Evolutionary conservation across 2,797 vertebrate genomes (phyloP).

Genomic region (Avahi laniger): DNA sequence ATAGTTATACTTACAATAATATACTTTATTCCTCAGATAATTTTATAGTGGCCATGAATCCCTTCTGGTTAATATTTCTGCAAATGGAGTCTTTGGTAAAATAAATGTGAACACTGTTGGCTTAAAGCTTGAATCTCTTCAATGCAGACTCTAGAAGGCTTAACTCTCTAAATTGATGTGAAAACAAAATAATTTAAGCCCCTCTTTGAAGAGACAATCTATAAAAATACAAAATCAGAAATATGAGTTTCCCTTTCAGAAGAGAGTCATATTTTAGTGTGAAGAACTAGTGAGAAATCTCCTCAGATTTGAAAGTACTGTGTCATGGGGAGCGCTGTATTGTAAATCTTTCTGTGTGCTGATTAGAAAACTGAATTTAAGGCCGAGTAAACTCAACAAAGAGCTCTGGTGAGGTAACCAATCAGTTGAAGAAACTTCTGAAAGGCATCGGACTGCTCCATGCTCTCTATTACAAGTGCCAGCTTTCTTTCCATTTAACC

Average conservation of each 20-base stretch:
- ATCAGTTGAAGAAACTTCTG: neutral
- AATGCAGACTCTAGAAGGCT: neutral
- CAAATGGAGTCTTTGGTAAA: neutral
- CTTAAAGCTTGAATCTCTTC: neutral
- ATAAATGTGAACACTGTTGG: neutral
- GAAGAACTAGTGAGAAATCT: neutral
- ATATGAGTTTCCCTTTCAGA: neutral
- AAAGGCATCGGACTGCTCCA: neutral
- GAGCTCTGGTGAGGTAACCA: neutral
- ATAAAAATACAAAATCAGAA: conserved; percentile 17
- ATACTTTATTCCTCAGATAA: neutral
- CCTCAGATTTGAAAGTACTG: neutral
- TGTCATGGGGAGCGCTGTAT: neutral
- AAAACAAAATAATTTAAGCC: conserved; percentile 29
- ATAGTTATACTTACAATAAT: neutral
- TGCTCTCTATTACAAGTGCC: neutral
- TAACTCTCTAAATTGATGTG: neutral
- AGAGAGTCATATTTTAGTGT: neutral
- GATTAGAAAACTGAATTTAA: neutral
- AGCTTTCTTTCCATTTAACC: neutral
- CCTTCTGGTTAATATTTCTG: neutral
- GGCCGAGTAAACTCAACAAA: neutral
- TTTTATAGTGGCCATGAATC: neutral
- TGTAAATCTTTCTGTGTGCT: neutral
- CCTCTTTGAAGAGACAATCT: neutral